These are phyloP conservation scores for Drosophila tristis DNA, from an alignment of 1,140 invertebrate species.

Conservation along the genomic window DNA sequence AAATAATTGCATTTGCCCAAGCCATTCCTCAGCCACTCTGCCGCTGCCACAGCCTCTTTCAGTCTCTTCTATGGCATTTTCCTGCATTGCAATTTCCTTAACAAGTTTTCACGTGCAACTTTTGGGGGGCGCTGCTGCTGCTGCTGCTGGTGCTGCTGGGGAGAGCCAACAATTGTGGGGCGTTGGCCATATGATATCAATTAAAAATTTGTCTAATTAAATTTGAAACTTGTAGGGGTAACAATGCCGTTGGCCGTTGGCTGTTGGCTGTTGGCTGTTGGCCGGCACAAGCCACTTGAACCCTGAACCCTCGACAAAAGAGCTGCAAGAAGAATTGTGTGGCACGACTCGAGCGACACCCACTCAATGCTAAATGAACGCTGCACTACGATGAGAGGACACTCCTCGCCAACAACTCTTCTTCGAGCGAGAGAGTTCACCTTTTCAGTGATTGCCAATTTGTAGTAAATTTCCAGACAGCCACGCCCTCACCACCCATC, in stretches of 20 bases:
- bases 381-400: constrained; percentile 51
- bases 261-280: constrained; percentile 26
- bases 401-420: no score
- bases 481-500: constrained; percentile 46
- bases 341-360: constrained; percentile 32
- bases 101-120: constrained; percentile 67
- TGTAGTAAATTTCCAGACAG: constrained; percentile 75
- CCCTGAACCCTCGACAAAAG: constrained; percentile 29
- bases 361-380: constrained; percentile 67
- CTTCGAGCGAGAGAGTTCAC: constrained; percentile 5
- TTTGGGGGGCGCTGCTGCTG: constrained; percentile 48
- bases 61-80: neutral
- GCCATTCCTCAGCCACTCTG: neutral
- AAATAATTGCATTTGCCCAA: constrained; percentile 64
- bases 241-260: constrained; percentile 55
- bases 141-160: constrained; percentile 23
- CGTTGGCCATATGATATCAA: constrained; percentile 80
- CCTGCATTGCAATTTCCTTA: constrained; percentile 50
- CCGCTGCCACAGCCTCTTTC: neutral
- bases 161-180: constrained; percentile 43
- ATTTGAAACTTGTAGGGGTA: constrained; percentile 73
- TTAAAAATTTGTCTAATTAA: constrained; percentile 83
- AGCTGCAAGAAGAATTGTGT: neutral
- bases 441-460: constrained; percentile 66
- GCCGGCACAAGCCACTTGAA: constrained; percentile 67